Conservation (phyloP, 2,888 invertebrate genomes). For the Chymomyza amoena region DNA sequence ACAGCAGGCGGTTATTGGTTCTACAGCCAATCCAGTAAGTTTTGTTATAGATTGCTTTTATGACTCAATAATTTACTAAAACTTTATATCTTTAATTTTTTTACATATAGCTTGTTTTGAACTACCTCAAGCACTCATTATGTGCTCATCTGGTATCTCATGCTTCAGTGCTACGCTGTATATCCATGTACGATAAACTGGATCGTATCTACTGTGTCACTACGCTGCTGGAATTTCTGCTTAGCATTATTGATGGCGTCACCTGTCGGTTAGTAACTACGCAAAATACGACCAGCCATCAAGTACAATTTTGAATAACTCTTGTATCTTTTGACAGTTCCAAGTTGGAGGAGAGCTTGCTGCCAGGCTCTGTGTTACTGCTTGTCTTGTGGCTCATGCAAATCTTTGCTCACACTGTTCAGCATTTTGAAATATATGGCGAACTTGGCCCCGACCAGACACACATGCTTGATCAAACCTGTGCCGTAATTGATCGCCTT, state of each 20-base stretch:
- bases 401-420: constrained; percentile 81
- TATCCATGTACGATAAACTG: constrained; percentile 92
- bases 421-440: constrained; percentile 71
- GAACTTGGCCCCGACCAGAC: constrained; percentile 76
- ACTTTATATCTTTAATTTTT: not conserved
- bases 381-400: constrained; percentile 90
- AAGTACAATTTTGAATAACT: not conserved
- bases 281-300: not conserved
- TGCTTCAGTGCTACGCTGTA: constrained; percentile 91
- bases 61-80: too few species aligned
- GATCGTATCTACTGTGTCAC: constrained; percentile 93
- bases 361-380: constrained; percentile 90
- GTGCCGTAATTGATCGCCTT: constrained; percentile 84
- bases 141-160: constrained; percentile 95
- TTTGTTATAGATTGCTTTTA: too few species aligned
- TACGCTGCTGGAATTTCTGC: constrained; percentile 91
- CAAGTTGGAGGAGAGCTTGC: constrained; percentile 91
- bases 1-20: constrained; percentile 95
- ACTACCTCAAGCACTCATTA: constrained; percentile 94
- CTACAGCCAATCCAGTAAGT: constrained; percentile 87
- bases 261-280: constrained; percentile 77
- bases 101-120: constrained; percentile 87
- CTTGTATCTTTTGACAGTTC: constrained; percentile 80
- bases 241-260: constrained; percentile 83
- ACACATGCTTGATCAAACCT: constrained; percentile 85